A percentile compares a stretch with the other conserved stretches of the same genome.
These are phyloP conservation scores for Zaprionus ghesquierei DNA, from an alignment of 1,140 invertebrate genomes.

Conservation along the genomic window DNA sequence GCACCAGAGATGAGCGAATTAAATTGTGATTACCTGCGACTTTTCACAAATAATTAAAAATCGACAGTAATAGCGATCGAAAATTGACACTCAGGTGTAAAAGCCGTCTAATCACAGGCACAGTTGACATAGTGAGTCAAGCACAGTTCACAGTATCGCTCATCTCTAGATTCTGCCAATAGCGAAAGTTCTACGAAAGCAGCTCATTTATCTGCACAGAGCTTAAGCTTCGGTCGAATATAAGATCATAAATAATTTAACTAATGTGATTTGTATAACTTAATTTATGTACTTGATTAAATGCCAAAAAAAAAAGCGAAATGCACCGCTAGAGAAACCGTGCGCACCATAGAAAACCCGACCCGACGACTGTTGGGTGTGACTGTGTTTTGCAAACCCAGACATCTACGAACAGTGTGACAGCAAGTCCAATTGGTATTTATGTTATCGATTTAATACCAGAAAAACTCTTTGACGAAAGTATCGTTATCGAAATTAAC, in stretches of 20 bases:
- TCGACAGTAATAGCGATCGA: conserved; percentile 6
- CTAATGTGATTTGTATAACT: conserved; percentile 1
- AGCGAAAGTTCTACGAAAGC: neutral
- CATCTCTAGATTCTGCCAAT: conserved; percentile 26
- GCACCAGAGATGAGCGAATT: conserved; percentile 36
- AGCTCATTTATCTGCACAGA: neutral
- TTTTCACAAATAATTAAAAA: conserved; percentile 10
- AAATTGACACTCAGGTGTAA: conserved; percentile 8
- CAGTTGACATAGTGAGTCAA: conserved; percentile 21
- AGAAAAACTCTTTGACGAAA: neutral
- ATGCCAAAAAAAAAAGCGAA: conserved; percentile 24
- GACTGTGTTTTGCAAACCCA: conserved; percentile 8
- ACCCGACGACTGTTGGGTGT: conserved; percentile 27
- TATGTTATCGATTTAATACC: neutral
- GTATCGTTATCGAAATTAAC: neutral
- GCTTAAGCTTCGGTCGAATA: neutral
- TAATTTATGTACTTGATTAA: conserved; percentile 33
- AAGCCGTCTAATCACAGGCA: conserved; percentile 13
- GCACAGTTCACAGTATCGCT: conserved; percentile 24
- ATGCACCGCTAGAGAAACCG: conserved; percentile 30
- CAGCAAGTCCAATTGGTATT: neutral
- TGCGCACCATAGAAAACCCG: conserved; percentile 34
- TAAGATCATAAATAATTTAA: neutral
- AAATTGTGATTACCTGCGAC: conserved; percentile 23
- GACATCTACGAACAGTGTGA: conserved; percentile 8